Evolutionary conservation across 2,113 vertebrate species (phyloP).

Genomic region (Mustelus asterias): DNA sequence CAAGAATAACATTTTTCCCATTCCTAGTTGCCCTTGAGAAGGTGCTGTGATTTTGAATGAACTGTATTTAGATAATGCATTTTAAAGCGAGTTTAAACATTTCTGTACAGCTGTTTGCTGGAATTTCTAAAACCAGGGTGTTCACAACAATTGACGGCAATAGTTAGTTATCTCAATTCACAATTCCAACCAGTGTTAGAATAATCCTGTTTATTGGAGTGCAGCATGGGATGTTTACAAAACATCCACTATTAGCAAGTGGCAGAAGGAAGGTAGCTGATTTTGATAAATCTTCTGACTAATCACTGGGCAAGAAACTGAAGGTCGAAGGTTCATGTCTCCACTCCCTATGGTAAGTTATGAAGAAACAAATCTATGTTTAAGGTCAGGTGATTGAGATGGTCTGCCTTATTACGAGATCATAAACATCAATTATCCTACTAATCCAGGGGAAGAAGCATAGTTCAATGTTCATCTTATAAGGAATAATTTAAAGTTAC

Average conservation of each 20-base stretch:
- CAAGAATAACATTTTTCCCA: background rate
- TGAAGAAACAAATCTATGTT: background rate
- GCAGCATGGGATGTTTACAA: background rate
- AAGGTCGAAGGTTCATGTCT: background rate
- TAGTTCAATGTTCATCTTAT: background rate
- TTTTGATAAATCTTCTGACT: background rate
- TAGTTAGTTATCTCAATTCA: background rate
- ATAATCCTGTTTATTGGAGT: background rate
- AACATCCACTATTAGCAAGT: background rate
- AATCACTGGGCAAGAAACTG: background rate
- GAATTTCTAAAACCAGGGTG: background rate
- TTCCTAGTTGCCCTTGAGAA: background rate
- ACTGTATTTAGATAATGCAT: background rate
- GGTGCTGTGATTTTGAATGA: background rate
- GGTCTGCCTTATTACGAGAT: background rate
- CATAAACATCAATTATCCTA: background rate
- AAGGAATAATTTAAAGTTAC: background rate
- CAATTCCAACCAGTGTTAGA: background rate
- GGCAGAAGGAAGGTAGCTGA: background rate
- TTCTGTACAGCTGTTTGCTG: background rate
- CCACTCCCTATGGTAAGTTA: background rate
- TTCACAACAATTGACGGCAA: background rate
- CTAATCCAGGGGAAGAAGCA: background rate
- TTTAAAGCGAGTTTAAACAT: background rate
- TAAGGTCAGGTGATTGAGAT: background rate